Percentiles rank a stretch among this genome's conserved stretches.
phyloP scores from a whole-genome alignment of 2,888 invertebrate genomes.

The Cybosia mesomella region DNA sequence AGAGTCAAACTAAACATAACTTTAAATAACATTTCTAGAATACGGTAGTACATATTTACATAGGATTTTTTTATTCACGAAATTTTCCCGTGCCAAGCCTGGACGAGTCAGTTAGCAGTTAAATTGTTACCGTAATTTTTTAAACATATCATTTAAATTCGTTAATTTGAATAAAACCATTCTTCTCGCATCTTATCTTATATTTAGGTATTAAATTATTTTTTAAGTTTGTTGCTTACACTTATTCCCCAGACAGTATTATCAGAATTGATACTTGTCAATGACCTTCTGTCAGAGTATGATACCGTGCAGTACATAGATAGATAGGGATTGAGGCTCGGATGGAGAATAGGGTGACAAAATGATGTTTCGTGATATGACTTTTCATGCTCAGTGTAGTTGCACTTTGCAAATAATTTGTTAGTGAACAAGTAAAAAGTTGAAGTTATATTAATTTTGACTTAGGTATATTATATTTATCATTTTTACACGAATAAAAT shows the following conservation, averaged over 20 bases:
- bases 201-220: background rate
- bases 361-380: too few relatives aligned
- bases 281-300: background rate
- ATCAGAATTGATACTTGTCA: background rate
- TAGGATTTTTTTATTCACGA: background rate
- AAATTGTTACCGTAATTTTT: background rate
- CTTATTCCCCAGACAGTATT: background rate
- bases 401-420: too few relatives aligned
- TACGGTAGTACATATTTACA: background rate
- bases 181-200: background rate
- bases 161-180: background rate
- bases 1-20: too few relatives aligned
- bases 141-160: background rate
- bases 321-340: too few relatives aligned
- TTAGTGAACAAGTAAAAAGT: too few relatives aligned
- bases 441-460: too few relatives aligned
- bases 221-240: background rate
- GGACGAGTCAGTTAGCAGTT: background rate
- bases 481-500: too few relatives aligned
- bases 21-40: background rate
- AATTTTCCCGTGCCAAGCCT: background rate
- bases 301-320: background rate
- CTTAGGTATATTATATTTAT: too few relatives aligned
- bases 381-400: too few relatives aligned
- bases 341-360: too few relatives aligned